Evolutionary conservation across 2,888 invertebrate genomes (phyloP), one percentile per base, ranked within the genome.

Genomic region (Dolichopus griseipennis): DNA sequence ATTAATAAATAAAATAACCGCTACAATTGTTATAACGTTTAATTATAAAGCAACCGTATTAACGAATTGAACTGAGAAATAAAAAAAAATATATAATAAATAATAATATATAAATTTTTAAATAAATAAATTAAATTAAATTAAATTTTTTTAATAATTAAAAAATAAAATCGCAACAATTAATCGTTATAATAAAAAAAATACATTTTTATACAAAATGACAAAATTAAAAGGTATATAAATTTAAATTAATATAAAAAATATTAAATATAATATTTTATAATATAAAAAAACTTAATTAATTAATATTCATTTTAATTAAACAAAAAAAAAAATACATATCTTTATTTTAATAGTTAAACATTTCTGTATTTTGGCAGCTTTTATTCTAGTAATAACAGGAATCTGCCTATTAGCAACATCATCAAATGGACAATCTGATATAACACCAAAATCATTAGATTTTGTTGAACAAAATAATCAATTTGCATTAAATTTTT

Each of bases 401-500:
- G 52, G 18, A 18, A 52, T 52, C 6, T 52, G 52, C 18, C 6
- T 3, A 18, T 52, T 52, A 6, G 15, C 3, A 3, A 6, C n/a
- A n/a, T n/a, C 52, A 52, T 15, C 52, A 18, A 41, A 41, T 9
- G 41, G 12, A 41, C 1, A n/a, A n/a, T n/a, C 52, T 15, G 52
- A 18, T 18, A 18, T 2, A 4, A 12, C 27, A 61, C 2, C 27
- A 27, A 27, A 27, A 27, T 21, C 10, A 3, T n/a, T 12, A 2
- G 63, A 63, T 6, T 63, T 63, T 63, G 63, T 63, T 27, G 7
- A 22, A 27, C 22, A 18, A 18, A 63, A 63, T 63, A 27, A 63
- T 3, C 10, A 63, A n/a, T 63, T 63, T 27, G 15, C 69, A 1
- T 7, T 62, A 1, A 62, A 71, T 64, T 64, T 71, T 12, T 71